phyloP scores from a whole-genome alignment of 2,797 vertebrate species.

The Anguilla megastoma region DNA sequence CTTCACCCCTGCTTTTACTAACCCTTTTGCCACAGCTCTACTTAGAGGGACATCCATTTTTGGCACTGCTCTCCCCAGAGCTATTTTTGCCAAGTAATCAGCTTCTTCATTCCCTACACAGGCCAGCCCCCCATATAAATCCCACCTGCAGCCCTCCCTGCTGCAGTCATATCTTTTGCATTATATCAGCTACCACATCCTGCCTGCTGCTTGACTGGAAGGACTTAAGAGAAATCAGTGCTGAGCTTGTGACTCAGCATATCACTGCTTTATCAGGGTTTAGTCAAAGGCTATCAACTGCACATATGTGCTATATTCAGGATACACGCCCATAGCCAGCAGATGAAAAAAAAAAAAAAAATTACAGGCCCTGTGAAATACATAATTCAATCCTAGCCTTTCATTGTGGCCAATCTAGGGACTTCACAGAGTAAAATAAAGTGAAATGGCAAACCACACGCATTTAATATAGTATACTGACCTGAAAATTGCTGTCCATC shows the following conservation, averaged over 20 bases:
- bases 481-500: background rate
- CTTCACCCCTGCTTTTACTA: background rate
- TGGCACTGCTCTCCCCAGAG: too few species aligned
- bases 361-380: background rate
- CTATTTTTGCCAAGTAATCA: too few species aligned
- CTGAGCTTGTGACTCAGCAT: background rate
- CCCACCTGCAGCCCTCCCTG: too few species aligned
- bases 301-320: background rate
- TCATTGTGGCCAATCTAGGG: background rate
- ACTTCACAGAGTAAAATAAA: background rate
- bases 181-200: too few species aligned
- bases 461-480: background rate
- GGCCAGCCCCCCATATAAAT: too few species aligned
- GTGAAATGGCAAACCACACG: background rate
- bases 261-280: background rate
- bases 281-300: background rate
- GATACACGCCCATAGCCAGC: too few species aligned
- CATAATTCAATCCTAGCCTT: background rate
- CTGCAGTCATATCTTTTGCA: too few species aligned
- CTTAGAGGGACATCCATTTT: too few species aligned
- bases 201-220: too few species aligned
- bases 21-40: too few species aligned
- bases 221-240: background rate
- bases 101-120: too few species aligned
- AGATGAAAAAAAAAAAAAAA: too few species aligned